Evolutionary conservation across 2,797 vertebrate genomes (phyloP), one percentile per base, ranked within the genome.

Genomic region (Miichthys miiuy): DNA sequence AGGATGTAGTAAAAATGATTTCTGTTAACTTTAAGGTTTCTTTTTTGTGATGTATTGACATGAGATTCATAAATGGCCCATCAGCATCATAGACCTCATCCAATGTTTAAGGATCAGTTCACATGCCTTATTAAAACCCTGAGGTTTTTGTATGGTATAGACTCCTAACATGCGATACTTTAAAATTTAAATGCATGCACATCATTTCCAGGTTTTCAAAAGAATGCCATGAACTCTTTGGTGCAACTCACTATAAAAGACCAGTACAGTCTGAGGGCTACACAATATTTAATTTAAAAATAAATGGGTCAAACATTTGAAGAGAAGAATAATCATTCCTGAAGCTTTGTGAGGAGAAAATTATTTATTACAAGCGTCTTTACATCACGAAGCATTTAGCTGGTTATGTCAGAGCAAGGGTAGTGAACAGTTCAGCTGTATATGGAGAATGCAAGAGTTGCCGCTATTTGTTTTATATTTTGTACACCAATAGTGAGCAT

Each of bases 361-460:
- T 56, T 78, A 77, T 93, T 93, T 94, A 94, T 94, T 94, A 84
- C 91, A 90, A 89, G 87, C 81, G 0, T 83, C 80, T 90, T 89
- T 93, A 93, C 88, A 94, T 89, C 81, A 91, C 83, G 90, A 92
- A 89, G 87, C 81, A 85, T 87, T 87, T 81, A 81, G 79, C 74
- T 82, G 87, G 83, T 89, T 92, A 90, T 88, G 86, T 88, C 58
- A 78, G 74, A 88, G 80, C 80, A 69, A 84, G 61, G 51, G 54
- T 68, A 82, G 52, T 82, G 69, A 88, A 77, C 83, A 88, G 44
- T 56, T 88, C 69, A 65, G 70, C 72, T 85, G 81, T 90, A 75
- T 77, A 88, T 81, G 68, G 77, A 64, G 79, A 87, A 80, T 57
- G 57, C 20, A 52, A 50, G 42, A 56, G 48, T 71, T 50, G 41